Evolutionary conservation across 2,888 invertebrate genomes (phyloP), one percentile per base, ranked within the genome.

Genomic region (Polyploca ridens): DNA sequence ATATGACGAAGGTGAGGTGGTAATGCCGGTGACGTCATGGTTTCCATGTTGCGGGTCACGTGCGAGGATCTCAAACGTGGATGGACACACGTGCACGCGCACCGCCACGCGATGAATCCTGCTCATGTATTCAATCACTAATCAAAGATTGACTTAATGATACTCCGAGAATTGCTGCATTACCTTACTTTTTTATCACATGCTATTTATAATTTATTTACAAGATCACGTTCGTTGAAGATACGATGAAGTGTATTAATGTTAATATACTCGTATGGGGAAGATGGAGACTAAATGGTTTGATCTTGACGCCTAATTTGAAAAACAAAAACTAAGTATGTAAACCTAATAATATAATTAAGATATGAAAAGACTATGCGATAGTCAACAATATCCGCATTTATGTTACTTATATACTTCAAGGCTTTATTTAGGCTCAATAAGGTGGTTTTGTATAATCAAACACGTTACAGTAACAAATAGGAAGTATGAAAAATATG

Each of bases 1-100:
- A 59, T 35, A 38, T 33, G 10, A n/a, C 5, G 33, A 59, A 38
- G 59, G 58, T 60, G 19, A 41, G n/a, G 41, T 10, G 60, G 16
- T n/a, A 41, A 41, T 41, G 14, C 35, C 27, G 41, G 11, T 60
- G 14, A 60, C 38, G 6, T 19, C 35, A 60, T 60, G 38, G 16
- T 35, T 8, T 59, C 38, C 54, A 54, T 54, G 54, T 8, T 49
- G 49, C 54, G 19, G 44, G 62, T 19, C 59, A 64, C 54, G 35
- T 33, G 58, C 54, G 19, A 46, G n/a, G 38, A 35, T 57, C 49
- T 44, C 65, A 64, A 65, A 67, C 70, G 67, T 70, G 69, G 13
- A 44, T 54, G n/a, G n/a, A 61, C 62, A 44, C 73, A 72, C 72
- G 70, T 68, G 63, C 69, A 35, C 72, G 70, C 69, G 63, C 69